Base-by-base conservation (phyloP, 2,888 invertebrate genomes). In the Uropetala carovei region DNA sequence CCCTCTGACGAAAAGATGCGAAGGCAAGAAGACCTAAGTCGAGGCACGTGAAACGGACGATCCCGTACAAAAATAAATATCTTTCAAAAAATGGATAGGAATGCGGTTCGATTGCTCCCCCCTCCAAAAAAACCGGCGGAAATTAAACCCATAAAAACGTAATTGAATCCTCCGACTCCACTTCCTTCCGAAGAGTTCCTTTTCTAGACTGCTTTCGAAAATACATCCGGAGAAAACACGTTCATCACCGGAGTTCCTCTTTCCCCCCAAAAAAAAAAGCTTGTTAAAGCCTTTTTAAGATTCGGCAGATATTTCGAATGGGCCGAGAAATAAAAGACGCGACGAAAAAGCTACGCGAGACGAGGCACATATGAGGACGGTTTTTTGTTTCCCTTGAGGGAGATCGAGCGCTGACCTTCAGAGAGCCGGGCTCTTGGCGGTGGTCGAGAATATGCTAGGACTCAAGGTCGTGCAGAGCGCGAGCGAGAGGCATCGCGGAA, bases 401-500 rank as follows among this genome's bases (percentile, higher is more conserved):
- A 75, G 11, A 75, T 27, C 22, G 22, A 75, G 11, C 27, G 75
- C 75, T 75, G 75, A 75, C 75, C 75, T 75, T 75, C 75, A 75
- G 75, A 75, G 75, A 22, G 13, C n/a, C 14, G n/a, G 22, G 10
- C n/a, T n/a, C 10, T n/a, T 22, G 11, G 22, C 75, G n/a, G 68
- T 68, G 68, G 18, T 43, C 43, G 43, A 43, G 43, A 43, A 43
- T 43, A 43, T 43, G 43, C 5, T 43, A 43, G 5, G 43, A 43
- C 43, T 68, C 68, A 68, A 68, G 68, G 68, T 68, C 68, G 68
- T 22, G 22, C 18, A 68, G 68, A 68, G 18, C n/a, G n/a, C n/a
- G 68, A 43, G 43, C 43, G 43, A 43, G 43, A 43, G 68, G 68
- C 75, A 75, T 75, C 75, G 75, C 75, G 75, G 75, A 75, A 75